These are phyloP conservation scores for Ictalurus furcatus DNA, from an alignment of 2,113 vertebrate genomes.

Conservation along the genomic window DNA sequence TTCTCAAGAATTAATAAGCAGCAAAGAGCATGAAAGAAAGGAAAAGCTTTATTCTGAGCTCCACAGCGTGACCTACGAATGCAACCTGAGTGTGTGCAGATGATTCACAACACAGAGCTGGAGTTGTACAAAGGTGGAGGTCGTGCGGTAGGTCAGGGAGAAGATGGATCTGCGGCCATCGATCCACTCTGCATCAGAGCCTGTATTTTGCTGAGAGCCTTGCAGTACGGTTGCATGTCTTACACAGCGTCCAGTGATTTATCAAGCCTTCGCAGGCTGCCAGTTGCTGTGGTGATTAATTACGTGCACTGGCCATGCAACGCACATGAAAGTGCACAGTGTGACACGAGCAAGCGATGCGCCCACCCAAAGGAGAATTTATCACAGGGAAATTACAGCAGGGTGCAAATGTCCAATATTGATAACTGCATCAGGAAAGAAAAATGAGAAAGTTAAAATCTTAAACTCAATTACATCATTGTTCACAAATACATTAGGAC, in stretches of 20 bases:
- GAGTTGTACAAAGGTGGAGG: not conserved
- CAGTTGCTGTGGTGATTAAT: constrained; percentile 69
- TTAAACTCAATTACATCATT: not conserved
- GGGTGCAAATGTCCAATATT: not conserved
- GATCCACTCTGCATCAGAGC: constrained; percentile 75
- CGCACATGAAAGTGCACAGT: constrained; percentile 54
- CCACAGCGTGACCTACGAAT: not conserved
- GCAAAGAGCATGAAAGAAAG: not conserved
- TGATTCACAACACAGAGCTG: not conserved
- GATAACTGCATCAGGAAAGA: too few relatives aligned
- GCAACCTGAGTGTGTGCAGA: constrained; percentile 28
- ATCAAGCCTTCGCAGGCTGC: constrained; percentile 71
- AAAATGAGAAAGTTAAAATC: not conserved
- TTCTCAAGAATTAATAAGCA: not conserved
- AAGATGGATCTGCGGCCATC: constrained; percentile 80
- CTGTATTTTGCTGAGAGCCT: constrained; percentile 79
- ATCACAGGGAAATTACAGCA: constrained; percentile 13
- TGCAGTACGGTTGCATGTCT: constrained; percentile 68
- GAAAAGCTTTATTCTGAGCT: not conserved
- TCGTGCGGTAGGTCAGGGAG: constrained; percentile 60
- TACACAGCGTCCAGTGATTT: constrained; percentile 75
- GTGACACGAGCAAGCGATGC: constrained; percentile 66
- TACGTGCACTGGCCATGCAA: constrained; percentile 63
- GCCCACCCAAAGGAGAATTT: constrained; percentile 39
- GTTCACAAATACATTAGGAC: not conserved